Percentiles rank a stretch among this genome's conserved stretches.
Evolutionary conservation across 1,140 invertebrate genomes (phyloP).

Genomic region (Drosophila navojoa): DNA sequence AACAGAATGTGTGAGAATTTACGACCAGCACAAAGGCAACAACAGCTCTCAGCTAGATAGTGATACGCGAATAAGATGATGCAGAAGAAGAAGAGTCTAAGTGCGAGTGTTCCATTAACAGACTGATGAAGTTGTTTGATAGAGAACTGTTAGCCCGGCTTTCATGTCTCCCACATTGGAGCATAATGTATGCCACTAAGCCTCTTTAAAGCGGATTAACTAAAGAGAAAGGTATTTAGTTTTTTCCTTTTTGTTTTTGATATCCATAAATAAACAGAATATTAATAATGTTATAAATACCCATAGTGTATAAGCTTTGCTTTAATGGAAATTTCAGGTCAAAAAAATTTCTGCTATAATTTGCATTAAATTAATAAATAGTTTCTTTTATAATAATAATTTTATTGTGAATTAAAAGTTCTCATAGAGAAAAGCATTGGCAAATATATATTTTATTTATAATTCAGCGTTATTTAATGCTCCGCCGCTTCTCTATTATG

Average conservation of each 20-base stretch:
- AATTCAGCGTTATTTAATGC: not conserved
- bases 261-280: too few species aligned
- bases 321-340: too few species aligned
- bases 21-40: constrained; percentile 17
- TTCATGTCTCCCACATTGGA: not conserved
- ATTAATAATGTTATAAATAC: too few species aligned
- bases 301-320: too few species aligned
- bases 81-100: not conserved
- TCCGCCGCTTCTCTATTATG: constrained; percentile 6
- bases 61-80: not conserved
- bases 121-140: constrained; percentile 40
- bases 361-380: too few species aligned
- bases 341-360: too few species aligned
- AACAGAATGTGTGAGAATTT: constrained; percentile 44
- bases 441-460: too few species aligned
- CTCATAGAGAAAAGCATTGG: too few species aligned
- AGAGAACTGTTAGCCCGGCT: constrained; percentile 13
- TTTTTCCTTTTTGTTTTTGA: too few species aligned
- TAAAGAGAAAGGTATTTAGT: not conserved
- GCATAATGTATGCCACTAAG: not conserved
- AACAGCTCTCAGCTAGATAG: constrained; percentile 21
- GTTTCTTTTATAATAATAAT: too few species aligned
- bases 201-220: not conserved
- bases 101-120: constrained; percentile 22
- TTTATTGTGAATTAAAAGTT: too few species aligned